phyloP scores from a whole-genome alignment of 2,888 invertebrate genomes.

The Isotomurus palustris region DNA sequence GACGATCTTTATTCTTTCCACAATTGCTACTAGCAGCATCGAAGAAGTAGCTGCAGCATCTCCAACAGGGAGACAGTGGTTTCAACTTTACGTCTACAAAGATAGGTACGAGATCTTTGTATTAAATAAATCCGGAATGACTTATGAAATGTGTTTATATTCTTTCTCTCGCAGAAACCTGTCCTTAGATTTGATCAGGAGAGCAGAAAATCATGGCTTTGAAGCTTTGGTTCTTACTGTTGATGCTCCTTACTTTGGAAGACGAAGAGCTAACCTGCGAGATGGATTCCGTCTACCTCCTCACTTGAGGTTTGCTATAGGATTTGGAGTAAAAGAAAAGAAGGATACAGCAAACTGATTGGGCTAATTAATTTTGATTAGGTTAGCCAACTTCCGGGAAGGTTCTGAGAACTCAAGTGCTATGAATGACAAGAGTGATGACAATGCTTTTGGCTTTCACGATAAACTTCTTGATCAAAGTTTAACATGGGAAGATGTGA shows the following conservation, averaged over 20 bases:
- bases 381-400: conserved; percentile 71
- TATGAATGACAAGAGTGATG: conserved; percentile 55
- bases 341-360: too few relatives aligned
- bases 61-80: conserved; percentile 75
- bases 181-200: conserved; percentile 64
- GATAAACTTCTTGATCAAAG: conserved; percentile 69
- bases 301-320: conserved; percentile 63
- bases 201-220: conserved; percentile 65
- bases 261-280: conserved; percentile 71
- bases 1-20: conserved; percentile 76
- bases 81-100: conserved; percentile 60
- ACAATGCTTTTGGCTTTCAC: conserved; percentile 76
- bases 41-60: conserved; percentile 79
- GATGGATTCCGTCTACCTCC: conserved; percentile 78
- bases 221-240: conserved; percentile 82
- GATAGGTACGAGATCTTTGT: conserved; percentile 1
- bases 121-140: neutral
- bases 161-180: too few relatives aligned
- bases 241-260: conserved; percentile 82
- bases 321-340: neutral
- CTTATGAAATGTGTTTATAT: too few relatives aligned
- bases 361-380: conserved; percentile 49
- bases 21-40: conserved; percentile 77
- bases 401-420: conserved; percentile 53
- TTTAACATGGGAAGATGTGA: conserved; percentile 79